Evolutionary conservation across 1,140 invertebrate genomes (phyloP), one percentile per base, ranked within the genome.

Genomic region (Cepaea nemoralis): DNA sequence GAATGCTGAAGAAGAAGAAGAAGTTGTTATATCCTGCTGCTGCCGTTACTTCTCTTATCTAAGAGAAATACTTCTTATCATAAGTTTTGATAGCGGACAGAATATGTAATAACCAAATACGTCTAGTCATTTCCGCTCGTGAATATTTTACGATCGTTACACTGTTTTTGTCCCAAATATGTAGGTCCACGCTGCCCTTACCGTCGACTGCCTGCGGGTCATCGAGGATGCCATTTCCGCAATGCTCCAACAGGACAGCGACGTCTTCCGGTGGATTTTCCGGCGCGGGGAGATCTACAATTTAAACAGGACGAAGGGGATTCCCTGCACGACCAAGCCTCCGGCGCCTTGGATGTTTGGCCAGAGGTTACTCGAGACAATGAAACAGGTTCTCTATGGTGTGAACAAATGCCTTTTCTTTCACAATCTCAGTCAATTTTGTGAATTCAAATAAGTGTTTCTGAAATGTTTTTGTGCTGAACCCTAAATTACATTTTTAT

Each of bases 341-440:
- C 84, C 86, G 0, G 48, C 80, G 19, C 89, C 90, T 27, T 90
- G 89, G 90, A 87, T 88, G 84, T 88, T 90, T 45, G 90, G 90
- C 0, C 70, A 83, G 22, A 84, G 81, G 22, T 85, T 91, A 0
- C 83, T 88, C 48, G 71, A 85, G 1, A 84, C 83, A 33, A 85
- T 90, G 40, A 89, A 86, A 83, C 63, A 84, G 85, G 90, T 76
- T 31, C n/a, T n/a, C 3, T 10, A 45, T n/a, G n/a, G n/a, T n/a
- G n/a, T n/a, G n/a, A n/a, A n/a, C n/a, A n/a, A n/a, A n/a, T n/a
- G n/a, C n/a, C n/a, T n/a, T n/a, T n/a, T n/a, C n/a, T n/a, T n/a
- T n/a, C n/a, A n/a, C n/a, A n/a, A n/a, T n/a, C n/a, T n/a, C n/a
- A n/a, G n/a, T n/a, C n/a, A n/a, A n/a, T n/a, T n/a, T n/a, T n/a